Evolutionary conservation across 2,797 vertebrate species (phyloP), one percentile per base, ranked within the genome.

Genomic region (Karalla daura): DNA sequence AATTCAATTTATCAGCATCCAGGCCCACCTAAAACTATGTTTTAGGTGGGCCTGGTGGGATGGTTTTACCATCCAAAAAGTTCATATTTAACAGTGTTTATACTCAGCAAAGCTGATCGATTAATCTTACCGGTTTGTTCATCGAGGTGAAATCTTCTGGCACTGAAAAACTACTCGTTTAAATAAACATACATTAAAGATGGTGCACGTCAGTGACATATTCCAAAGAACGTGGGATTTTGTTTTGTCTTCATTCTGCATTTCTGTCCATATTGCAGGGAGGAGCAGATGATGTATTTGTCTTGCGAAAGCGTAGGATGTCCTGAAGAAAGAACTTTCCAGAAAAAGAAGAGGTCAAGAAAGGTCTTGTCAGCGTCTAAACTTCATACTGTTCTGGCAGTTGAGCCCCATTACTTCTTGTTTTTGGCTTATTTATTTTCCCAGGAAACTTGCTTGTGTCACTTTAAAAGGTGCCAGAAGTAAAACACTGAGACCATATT

Each of bases 241-340:
- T 33, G 15, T 13, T 17, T 30, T 36, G 35, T 59, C 27, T 46
- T n/a, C 2, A 37, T 28, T 1, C 24, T n/a, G 10, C 35, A 49
- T 35, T 2, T 2, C 12, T 28, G 39, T 25, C 21, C 13, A 18
- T 2, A 3, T 36, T 10, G 24, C 24, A 61, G 15, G 46, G 37
- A 32, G 28, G 24, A 51, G 7, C 4, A 13, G 5, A 20, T 39
- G 25, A 30, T 43, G n/a, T 41, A n/a, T 36, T 64, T n/a, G 53
- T 61, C 72, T 55, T 32, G 49, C 25, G 11, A 49, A 49, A n/a
- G 44, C 60, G 15, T 58, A 46, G 56, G 53, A 68, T 45, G 47
- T 63, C 39, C 50, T 28, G 33, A 33, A 60, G 43, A 14, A 20
- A 43, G 23, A 46, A 11, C 32, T 63, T 63, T 39, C 39, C 2